Evolutionary conservation across 2,888 invertebrate species (phyloP).

Genomic region (Cotesia congregata): DNA sequence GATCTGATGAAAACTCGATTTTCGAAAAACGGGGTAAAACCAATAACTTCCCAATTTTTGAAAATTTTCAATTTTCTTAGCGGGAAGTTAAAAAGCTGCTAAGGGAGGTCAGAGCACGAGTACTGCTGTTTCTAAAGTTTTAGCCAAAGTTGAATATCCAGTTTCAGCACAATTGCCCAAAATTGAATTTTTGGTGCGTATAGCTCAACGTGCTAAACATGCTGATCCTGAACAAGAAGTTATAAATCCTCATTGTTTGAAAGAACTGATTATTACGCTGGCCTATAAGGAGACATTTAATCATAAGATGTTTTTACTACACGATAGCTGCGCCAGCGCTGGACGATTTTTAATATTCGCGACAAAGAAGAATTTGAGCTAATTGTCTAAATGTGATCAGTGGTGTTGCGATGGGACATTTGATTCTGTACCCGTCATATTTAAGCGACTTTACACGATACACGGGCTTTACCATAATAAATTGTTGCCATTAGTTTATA

Average conservation of each 20-base stretch:
- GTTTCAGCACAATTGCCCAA: neutral
- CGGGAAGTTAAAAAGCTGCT: neutral
- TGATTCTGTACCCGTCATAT: conserved; percentile 28
- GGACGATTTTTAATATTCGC: conserved; percentile 14
- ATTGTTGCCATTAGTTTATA: conserved; percentile 31
- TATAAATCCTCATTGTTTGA: neutral
- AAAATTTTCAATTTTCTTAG: no score
- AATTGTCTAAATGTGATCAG: neutral
- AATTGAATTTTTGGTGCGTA: neutral
- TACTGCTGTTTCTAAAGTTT: neutral
- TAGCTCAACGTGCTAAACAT: neutral
- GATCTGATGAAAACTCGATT: no score
- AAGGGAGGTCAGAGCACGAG: neutral
- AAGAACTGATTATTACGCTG: neutral
- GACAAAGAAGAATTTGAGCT: conserved; percentile 23
- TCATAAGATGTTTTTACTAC: conserved; percentile 24
- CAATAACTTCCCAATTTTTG: no score
- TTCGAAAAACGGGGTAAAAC: no score
- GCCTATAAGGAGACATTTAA: neutral
- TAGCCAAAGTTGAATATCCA: neutral
- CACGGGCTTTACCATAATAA: conserved; percentile 29
- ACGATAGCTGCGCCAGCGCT: neutral
- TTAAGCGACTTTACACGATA: conserved; percentile 25
- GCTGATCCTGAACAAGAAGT: neutral
- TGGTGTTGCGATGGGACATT: conserved; percentile 35